Evolutionary conservation across 2,797 vertebrate species (phyloP).

Genomic region (Arnoldichthys spilopterus): DNA sequence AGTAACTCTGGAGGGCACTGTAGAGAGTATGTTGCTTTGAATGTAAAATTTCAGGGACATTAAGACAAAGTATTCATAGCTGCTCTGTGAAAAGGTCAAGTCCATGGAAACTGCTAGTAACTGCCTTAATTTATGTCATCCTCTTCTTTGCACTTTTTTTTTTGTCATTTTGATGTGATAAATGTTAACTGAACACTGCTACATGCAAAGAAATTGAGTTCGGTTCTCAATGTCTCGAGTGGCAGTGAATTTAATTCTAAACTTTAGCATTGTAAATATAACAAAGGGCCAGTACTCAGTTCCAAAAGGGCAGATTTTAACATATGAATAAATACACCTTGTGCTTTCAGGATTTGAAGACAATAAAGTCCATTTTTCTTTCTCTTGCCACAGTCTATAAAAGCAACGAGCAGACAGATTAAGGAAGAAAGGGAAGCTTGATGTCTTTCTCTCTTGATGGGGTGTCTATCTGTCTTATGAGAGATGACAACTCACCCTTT

Average conservation of each 20-base stretch:
- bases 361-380: background rate
- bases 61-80: conserved; percentile 25
- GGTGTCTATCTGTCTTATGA: conserved; percentile 69
- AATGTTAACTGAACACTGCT: conserved; percentile 46
- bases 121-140: conserved; percentile 39
- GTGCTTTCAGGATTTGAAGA: background rate
- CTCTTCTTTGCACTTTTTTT: conserved; percentile 23
- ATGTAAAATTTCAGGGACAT: conserved; percentile 33
- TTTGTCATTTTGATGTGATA: conserved; percentile 37
- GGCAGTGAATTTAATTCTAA: background rate
- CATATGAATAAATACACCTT: background rate
- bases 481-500: conserved; percentile 73
- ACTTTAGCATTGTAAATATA: background rate
- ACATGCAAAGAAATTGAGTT: conserved; percentile 3
- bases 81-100: conserved; percentile 64
- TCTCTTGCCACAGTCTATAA: background rate
- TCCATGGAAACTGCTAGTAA: conserved; percentile 62
- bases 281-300: background rate
- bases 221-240: background rate
- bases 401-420: background rate
- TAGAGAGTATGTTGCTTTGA: background rate
- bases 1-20: background rate
- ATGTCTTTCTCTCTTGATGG: conserved; percentile 61
- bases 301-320: conserved; percentile 4
- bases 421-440: background rate